Percentiles rank a stretch among this genome's conserved stretches.
These are phyloP conservation scores for Graptemys geographica DNA, from an alignment of 2,797 vertebrate species.

Conservation along the genomic window DNA sequence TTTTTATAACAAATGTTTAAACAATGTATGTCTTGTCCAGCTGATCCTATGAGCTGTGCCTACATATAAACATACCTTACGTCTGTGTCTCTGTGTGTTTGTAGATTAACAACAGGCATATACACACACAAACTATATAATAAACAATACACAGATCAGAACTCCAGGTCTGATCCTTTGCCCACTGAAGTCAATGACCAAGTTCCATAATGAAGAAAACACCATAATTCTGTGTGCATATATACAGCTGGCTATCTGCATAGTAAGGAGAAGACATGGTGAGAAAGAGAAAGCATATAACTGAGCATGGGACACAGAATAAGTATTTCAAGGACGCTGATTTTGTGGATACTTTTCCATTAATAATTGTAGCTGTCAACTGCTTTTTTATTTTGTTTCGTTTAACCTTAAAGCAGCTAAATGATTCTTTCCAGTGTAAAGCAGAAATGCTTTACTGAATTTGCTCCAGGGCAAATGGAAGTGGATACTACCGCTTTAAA, in stretches of 20 bases:
- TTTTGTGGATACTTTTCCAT: not conserved
- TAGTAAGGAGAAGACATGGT: not conserved
- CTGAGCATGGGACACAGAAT: not conserved
- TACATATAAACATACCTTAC: conserved; percentile 34
- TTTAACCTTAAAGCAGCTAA: not conserved
- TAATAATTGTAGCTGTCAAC: not conserved
- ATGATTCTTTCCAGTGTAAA: not conserved
- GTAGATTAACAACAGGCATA: not conserved
- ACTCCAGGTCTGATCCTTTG: not conserved
- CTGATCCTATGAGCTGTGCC: conserved; percentile 47
- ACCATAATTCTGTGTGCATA: not conserved
- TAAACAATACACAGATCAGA: not conserved
- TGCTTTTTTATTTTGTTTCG: not conserved
- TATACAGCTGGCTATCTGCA: not conserved
- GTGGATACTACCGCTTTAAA: not conserved
- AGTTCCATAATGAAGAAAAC: not conserved
- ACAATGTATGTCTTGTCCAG: conserved; percentile 62
- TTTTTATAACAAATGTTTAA: too few species aligned
- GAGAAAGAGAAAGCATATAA: not conserved
- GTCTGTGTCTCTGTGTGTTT: not conserved
- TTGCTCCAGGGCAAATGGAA: not conserved
- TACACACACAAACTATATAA: not conserved
- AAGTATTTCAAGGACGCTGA: not conserved
- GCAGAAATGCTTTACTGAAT: not conserved
- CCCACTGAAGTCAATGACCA: not conserved